Base-by-base conservation (phyloP, 2,888 invertebrate genomes). In the Drosophila quinaria region DNA sequence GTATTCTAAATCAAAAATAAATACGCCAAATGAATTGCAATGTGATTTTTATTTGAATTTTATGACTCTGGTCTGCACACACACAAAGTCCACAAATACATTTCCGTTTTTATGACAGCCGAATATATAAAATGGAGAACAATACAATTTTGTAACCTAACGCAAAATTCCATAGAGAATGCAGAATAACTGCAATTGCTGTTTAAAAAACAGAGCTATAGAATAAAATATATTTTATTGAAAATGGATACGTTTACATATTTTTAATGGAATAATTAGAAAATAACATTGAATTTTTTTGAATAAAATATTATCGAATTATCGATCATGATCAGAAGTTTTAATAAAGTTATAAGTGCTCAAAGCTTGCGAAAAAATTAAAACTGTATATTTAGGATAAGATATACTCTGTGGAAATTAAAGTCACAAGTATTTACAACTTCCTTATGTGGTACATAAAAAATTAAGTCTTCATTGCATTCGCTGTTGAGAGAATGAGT, bases 1-100 rank as follows among this genome's bases (percentile, higher is more conserved):
- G 67, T 67, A 61, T 72, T 74, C 66, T 62, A 83, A 89, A 72
- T 74, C 78, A 78, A 72, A 78, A 87, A 83, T 87, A 78, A 87
- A 83, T 87, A 78, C 74, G 75, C 66, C 52, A 81, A 84, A 75
- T 75, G 66, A 70, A 84, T 84, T 74, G 67, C 63, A 74, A 71
- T 79, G 41, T 50, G 47, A 70, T 66, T 74, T 70, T 46, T 65
- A 60, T 77, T 66, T 49, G n/a, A 22, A 8, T 73, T 78, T 66
- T 66, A 66, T 66, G 42, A 19, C 39, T n/a, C 29, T 10, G 51
- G 13, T n/a, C n/a, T n/a, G n/a, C 10, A 35, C 22, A 39, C 13
- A 35, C 37, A 62, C 39, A 60, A 54, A 44, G 50, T 63, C 46
- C 15, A 29, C 44, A 66, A 29, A 68, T 25, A 56, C 15, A 41